Base-by-base conservation (phyloP, 2,888 invertebrate genomes). In the Nomada hirtipes region DNA sequence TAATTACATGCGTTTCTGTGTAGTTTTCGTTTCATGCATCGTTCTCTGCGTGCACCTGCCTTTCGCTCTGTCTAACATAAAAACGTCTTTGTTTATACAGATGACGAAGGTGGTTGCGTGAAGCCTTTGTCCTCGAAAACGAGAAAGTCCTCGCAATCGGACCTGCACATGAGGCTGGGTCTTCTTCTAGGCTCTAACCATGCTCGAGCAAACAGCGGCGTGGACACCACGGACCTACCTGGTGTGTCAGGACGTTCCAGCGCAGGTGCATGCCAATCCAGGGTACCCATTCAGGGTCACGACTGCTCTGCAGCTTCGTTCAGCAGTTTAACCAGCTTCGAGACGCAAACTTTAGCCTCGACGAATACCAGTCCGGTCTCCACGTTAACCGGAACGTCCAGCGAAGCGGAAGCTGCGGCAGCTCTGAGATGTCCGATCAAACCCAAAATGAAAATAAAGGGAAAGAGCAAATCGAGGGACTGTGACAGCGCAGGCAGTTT, bases 311-410 rank as follows among this genome's bases (percentile, higher is more conserved):
- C 91, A 4, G 94, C 94, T 26, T 95, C 95, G 36, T 94, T 95
- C 78, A 95, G 95, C 64, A 95, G 95, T 20, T 87, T 95, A 76
- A 95, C 95, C 52, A 95, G 95, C 79, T 94, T 95, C 79, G 95
- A 95, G 79, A 94, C 95, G 0, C 96, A 96, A 85, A 96, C 97
- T 0, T 95, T 97, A 70, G 96, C 97, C 68, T 97, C 97, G 42
- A 96, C 96, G 76, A 98, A 98, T 90, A 97, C 97, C 53, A 98
- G 98, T 92, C 98, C 98, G 72, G 96, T 98, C n/a, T 98, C 98
- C 44, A 98, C 98, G 0, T 94, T 98, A 59, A 98, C 98, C 3
- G 98, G 97, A 2, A 97, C 97, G 0, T 97, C 97, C 20, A 93
- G 93, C 84, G 93, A 93, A 53, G 93, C 93, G 0, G 98, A 97